phyloP scores from a whole-genome alignment of 1,140 invertebrate species.

The Trichoplusia ni region DNA sequence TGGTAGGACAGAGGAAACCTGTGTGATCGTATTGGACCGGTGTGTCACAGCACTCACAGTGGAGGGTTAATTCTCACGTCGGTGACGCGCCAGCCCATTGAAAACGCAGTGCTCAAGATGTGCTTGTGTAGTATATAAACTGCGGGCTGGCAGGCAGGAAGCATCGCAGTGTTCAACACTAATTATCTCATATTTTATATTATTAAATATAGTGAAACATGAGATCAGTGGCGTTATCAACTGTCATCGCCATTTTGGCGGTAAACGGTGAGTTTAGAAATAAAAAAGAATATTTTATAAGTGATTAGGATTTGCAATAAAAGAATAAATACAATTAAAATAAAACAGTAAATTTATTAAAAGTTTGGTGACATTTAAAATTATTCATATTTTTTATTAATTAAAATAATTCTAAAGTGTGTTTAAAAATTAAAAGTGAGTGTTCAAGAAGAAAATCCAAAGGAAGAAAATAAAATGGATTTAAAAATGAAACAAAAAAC shows the following conservation, averaged over 20 bases:
- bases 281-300: constrained; percentile 32
- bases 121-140: constrained; percentile 73
- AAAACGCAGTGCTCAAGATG: constrained; percentile 64
- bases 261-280: constrained; percentile 60
- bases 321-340: too few relatives aligned
- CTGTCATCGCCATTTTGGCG: constrained; percentile 58
- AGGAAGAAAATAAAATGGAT: too few relatives aligned
- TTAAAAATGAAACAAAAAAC: too few relatives aligned
- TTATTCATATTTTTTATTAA: too few relatives aligned
- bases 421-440: too few relatives aligned
- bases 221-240: constrained; percentile 39
- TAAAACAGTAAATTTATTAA: neutral
- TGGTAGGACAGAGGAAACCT: neutral
- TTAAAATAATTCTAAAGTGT: too few relatives aligned
- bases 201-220: constrained; percentile 51
- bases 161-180: constrained; percentile 50
- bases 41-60: constrained; percentile 26
- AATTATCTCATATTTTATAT: constrained; percentile 39
- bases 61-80: constrained; percentile 68
- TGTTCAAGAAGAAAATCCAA: too few relatives aligned
- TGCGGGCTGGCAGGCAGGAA: constrained; percentile 56
- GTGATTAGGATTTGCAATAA: too few relatives aligned
- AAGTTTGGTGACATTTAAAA: too few relatives aligned
- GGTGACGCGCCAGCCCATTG: constrained; percentile 66
- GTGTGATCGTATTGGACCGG: neutral